Evolutionary conservation across 2,113 vertebrate genomes (phyloP).

Genomic region (Irena cyanogastra): DNA sequence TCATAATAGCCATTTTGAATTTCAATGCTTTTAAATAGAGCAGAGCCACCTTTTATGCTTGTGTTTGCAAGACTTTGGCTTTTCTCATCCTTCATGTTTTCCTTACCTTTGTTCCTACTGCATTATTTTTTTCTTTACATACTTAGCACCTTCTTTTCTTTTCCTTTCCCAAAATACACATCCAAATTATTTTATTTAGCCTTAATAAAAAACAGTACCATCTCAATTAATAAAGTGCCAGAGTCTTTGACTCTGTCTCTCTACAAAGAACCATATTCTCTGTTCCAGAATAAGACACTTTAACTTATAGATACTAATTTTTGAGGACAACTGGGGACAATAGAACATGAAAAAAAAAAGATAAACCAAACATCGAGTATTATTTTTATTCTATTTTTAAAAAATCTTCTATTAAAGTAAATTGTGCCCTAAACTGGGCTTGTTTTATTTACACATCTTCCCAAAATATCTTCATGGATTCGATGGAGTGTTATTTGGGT

Average conservation of each 20-base stretch:
- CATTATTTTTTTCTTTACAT: background rate
- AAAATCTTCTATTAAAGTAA: background rate
- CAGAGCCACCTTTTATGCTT: background rate
- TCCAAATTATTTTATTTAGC: background rate
- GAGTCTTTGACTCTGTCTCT: background rate
- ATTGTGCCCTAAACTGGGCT: background rate
- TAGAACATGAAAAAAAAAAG: background rate
- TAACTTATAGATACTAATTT: background rate
- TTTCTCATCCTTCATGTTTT: background rate
- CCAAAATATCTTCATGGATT: background rate
- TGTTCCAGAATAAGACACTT: background rate
- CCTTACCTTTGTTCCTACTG: background rate
- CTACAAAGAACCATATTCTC: background rate
- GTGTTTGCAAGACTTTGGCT: background rate
- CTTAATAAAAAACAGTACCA: background rate
- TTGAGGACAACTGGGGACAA: background rate
- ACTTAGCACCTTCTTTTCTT: background rate
- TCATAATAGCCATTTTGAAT: background rate
- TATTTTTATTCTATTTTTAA: background rate
- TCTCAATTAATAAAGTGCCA: background rate
- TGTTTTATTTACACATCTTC: background rate
- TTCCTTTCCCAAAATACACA: background rate
- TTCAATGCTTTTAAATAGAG: background rate
- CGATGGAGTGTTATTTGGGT: accelerated
- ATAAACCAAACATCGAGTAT: background rate